phyloP scores from a whole-genome alignment of 2,797 vertebrate species.

The Echiichthys vipera region DNA sequence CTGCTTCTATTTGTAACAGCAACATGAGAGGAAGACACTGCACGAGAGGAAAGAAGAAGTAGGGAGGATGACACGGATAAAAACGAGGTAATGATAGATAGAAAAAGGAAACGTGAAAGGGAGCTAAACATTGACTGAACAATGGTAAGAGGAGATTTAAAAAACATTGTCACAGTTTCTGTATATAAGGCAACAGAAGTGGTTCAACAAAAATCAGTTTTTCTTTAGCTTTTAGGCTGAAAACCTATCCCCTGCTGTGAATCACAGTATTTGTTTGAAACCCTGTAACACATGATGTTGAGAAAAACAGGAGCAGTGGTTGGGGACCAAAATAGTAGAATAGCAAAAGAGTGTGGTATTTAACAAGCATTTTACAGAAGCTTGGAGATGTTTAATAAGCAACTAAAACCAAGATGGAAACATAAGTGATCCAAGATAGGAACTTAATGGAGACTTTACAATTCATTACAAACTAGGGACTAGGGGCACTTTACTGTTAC shows the following conservation, averaged over 20 bases:
- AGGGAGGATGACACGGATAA: background rate
- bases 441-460: background rate
- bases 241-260: background rate
- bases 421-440: background rate
- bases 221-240: background rate
- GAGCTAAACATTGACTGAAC: background rate
- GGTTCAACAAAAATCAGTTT: background rate
- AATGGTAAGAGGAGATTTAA: conserved; percentile 1
- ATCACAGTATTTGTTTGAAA: background rate
- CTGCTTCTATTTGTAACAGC: conserved; percentile 17
- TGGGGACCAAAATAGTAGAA: background rate
- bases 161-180: background rate
- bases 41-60: background rate
- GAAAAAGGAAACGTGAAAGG: conserved; percentile 4
- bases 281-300: background rate
- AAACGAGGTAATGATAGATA: background rate
- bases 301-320: background rate
- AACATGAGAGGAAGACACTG: conserved; percentile 4
- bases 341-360: background rate
- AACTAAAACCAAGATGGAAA: background rate
- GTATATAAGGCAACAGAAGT: background rate
- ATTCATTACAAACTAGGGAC: background rate
- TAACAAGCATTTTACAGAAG: background rate
- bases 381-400: too few species aligned
- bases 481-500: background rate